Conservation (phyloP, 2,888 invertebrate species). For the Trilocha varians region DNA sequence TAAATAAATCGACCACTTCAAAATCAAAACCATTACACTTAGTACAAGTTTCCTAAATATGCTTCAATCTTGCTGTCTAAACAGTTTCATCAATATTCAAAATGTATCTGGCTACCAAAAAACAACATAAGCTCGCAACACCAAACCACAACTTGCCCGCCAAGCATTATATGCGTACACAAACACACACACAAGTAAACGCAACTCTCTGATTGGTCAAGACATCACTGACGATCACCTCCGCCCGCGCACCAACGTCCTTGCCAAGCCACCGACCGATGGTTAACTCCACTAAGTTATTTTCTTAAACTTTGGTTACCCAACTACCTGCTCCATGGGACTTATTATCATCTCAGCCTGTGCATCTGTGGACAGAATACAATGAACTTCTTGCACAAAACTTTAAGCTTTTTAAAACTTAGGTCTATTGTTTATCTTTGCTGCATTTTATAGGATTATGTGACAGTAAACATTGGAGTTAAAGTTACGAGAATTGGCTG, state of each 20-base stretch:
- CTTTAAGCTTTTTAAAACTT: no score
- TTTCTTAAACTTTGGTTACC: not conserved
- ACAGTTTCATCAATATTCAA: slow-evolving; percentile 7
- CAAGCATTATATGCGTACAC: slow-evolving; percentile 29
- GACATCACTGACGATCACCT: slow-evolving; percentile 40
- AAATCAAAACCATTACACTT: slow-evolving; percentile 1
- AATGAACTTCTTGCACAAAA: not conserved
- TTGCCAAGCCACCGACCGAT: slow-evolving; percentile 64
- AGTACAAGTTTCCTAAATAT: no score
- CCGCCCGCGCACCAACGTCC: slow-evolving; percentile 71
- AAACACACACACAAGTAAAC: slow-evolving; percentile 21
- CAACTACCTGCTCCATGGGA: not conserved
- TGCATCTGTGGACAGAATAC: not conserved
- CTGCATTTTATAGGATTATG: no score
- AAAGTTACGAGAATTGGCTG: no score
- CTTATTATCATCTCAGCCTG: not conserved
- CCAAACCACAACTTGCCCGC: slow-evolving; percentile 28
- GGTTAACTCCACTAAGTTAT: slow-evolving; percentile 21
- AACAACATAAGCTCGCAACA: slow-evolving; percentile 24
- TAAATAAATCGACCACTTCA: no score
- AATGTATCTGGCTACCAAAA: not conserved
- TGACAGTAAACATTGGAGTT: no score
- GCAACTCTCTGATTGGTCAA: slow-evolving; percentile 33
- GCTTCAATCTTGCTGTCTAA: slow-evolving; percentile 4
- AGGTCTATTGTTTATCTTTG: no score